These are phyloP conservation scores for Ladona fulva DNA, from an alignment of 1,140 invertebrate genomes.

Conservation along the genomic window DNA sequence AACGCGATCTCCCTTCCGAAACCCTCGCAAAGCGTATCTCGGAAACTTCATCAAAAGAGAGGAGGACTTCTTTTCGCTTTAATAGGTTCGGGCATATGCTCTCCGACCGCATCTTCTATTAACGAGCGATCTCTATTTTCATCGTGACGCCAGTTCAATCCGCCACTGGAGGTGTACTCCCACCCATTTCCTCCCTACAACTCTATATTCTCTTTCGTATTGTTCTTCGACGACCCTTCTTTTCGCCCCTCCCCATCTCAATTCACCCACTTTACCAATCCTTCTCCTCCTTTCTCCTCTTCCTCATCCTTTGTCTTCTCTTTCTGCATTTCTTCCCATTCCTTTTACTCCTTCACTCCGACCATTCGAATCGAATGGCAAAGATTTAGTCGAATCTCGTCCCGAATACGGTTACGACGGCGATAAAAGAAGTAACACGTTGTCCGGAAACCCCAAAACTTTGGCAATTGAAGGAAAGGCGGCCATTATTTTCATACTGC, in stretches of 20 bases:
- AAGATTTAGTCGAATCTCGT: slow-evolving; percentile 5
- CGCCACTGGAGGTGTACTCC: neutral
- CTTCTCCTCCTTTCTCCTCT: neutral
- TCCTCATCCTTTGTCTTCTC: neutral
- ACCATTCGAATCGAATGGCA: neutral
- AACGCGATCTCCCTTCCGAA: too few relatives aligned
- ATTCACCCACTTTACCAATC: too few relatives aligned
- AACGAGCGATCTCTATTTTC: neutral
- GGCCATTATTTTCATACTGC: neutral
- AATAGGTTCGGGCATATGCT: too few relatives aligned
- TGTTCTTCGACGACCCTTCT: too few relatives aligned
- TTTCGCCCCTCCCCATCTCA: neutral
- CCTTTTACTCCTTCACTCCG: neutral
- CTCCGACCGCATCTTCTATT: neutral
- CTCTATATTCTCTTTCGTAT: neutral
- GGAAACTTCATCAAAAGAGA: too few relatives aligned
- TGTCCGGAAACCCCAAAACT: neutral
- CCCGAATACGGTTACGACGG: neutral
- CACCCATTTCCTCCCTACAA: neutral
- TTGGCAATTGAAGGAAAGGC: neutral
- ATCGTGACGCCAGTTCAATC: neutral
- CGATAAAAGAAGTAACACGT: slow-evolving; percentile 4
- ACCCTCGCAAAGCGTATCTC: too few relatives aligned
- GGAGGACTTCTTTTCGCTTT: too few relatives aligned
- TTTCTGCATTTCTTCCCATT: neutral